phyloP scores from a whole-genome alignment of 2,888 invertebrate species.

The Pomacea canaliculata region DNA sequence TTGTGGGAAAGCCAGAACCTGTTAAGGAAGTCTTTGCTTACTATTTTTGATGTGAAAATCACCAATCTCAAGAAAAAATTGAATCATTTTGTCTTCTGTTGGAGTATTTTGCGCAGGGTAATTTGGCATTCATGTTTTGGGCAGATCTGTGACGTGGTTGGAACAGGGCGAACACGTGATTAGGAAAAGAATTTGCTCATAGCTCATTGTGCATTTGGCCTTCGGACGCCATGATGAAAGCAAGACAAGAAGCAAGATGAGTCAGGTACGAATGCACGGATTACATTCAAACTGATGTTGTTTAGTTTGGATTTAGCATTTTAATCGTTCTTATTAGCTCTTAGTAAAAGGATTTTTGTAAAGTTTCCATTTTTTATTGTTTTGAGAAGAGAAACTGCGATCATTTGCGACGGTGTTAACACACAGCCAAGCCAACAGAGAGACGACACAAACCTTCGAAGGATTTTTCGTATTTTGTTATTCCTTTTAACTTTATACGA shows the following conservation, averaged over 20 bases:
- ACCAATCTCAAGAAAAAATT: not conserved
- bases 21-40: not conserved
- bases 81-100: not conserved
- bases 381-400: no score
- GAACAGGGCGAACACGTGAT: constrained; percentile 47
- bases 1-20: no score
- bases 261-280: constrained; percentile 42
- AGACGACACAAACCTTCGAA: not conserved
- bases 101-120: constrained; percentile 19
- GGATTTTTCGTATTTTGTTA: not conserved
- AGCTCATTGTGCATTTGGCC: constrained; percentile 36
- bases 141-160: constrained; percentile 39
- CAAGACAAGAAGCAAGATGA: constrained; percentile 49
- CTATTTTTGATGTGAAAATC: not conserved
- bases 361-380: no score
- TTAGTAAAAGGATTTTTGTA: no score
- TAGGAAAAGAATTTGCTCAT: constrained; percentile 50
- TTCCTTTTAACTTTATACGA: not conserved
- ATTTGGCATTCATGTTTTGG: constrained; percentile 32
- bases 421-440: not conserved
- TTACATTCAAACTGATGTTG: no score
- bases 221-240: constrained; percentile 50
- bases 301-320: no score
- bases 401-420: no score
- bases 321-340: no score